Percentiles rank a stretch among this genome's conserved stretches.
phyloP scores from a whole-genome alignment of 2,113 vertebrate species.

The Sceloporus undulatus region DNA sequence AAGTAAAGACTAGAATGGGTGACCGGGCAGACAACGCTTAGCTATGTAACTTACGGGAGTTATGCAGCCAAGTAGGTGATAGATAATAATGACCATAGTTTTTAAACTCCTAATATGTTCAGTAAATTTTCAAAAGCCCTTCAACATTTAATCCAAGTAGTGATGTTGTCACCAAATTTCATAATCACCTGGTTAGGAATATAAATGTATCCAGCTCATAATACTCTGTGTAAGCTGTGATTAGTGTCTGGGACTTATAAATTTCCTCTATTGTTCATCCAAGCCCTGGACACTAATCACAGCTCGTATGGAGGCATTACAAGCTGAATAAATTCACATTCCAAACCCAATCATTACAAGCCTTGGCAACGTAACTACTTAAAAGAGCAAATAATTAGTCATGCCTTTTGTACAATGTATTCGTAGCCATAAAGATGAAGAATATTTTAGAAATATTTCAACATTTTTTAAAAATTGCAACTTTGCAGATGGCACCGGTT shows the following conservation, averaged over 20 bases:
- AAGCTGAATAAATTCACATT: not conserved
- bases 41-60: too few relatives aligned
- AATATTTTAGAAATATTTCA: not conserved
- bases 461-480: not conserved
- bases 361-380: not conserved
- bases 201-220: not conserved
- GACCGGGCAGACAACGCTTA: too few relatives aligned
- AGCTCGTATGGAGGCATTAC: not conserved
- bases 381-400: not conserved
- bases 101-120: not conserved
- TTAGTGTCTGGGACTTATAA: not conserved
- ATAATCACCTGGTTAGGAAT: not conserved
- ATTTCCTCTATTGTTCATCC: not conserved
- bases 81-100: not conserved
- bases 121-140: not conserved
- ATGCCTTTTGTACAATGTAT: not conserved
- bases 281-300: not conserved
- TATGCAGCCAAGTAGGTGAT: too few relatives aligned
- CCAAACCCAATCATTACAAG: not conserved
- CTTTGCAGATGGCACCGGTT: not conserved
- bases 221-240: not conserved
- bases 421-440: not conserved
- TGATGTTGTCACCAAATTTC: not conserved
- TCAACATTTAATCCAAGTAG: not conserved
- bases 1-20: too few relatives aligned